phyloP scores from a whole-genome alignment of 2,888 invertebrate genomes.

The Arge pagana region DNA sequence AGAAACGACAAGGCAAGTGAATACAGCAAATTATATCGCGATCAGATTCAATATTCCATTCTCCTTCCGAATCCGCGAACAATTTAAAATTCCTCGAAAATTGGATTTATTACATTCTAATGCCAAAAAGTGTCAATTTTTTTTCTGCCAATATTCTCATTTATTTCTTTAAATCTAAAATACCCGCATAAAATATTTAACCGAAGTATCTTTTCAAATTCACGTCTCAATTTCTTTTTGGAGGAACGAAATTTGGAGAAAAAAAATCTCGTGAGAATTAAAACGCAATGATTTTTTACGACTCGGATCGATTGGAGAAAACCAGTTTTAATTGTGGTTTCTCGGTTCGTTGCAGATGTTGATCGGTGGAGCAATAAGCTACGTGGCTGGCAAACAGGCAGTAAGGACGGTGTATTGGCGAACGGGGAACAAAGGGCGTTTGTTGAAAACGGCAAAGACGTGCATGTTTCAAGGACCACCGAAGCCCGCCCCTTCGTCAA shows the following conservation, averaged over 20 bases:
- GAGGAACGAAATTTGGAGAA: background rate
- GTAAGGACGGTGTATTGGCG: conserved; percentile 81
- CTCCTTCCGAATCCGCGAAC: too few species aligned
- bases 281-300: background rate
- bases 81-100: too few species aligned
- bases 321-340: too few species aligned
- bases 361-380: conserved; percentile 73
- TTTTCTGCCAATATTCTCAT: background rate
- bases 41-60: too few species aligned
- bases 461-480: conserved; percentile 52
- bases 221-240: background rate
- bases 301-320: too few species aligned
- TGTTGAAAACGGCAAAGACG: conserved; percentile 48
- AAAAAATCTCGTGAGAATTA: background rate
- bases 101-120: too few species aligned
- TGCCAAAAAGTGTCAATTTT: too few species aligned
- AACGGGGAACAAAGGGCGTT: conserved; percentile 50
- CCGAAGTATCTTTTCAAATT: too few species aligned
- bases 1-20: conserved; percentile 30
- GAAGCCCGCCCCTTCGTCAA: conserved; percentile 46
- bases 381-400: conserved; percentile 74
- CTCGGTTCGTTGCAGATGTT: conserved; percentile 53
- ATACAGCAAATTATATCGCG: too few species aligned
- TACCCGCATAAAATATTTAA: too few species aligned
- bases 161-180: too few species aligned